phyloP scores from a whole-genome alignment of 2,888 invertebrate species.

The Diadegma fenestrale region DNA sequence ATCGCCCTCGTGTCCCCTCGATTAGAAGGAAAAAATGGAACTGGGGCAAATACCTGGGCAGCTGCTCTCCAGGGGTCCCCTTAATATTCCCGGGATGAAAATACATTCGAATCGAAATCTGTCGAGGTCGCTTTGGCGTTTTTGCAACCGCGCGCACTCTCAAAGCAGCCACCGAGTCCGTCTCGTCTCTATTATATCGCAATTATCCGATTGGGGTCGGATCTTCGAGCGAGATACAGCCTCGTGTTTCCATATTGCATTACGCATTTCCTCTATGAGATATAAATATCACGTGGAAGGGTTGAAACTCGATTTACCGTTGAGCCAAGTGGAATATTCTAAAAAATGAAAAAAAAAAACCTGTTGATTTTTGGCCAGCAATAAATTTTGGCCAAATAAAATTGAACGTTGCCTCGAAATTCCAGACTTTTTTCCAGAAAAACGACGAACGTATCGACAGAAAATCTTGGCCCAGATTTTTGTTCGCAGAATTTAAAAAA shows the following conservation, averaged over 20 bases:
- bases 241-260: not conserved
- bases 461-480: not conserved
- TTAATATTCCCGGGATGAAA: conserved; percentile 43
- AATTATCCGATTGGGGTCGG: conserved; percentile 72
- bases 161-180: conserved; percentile 56
- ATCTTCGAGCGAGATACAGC: conserved; percentile 29
- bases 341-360: conserved; percentile 34
- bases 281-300: conserved; percentile 28
- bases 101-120: conserved; percentile 46
- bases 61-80: conserved; percentile 76
- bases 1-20: conserved; percentile 51
- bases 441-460: not conserved
- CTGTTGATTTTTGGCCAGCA: not conserved
- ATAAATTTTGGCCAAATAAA: conserved; percentile 13
- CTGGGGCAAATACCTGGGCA: conserved; percentile 78
- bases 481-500: not conserved
- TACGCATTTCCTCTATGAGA: not conserved
- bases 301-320: conserved; percentile 2
- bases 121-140: conserved; percentile 73
- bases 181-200: conserved; percentile 74
- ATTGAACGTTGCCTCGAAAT: conserved; percentile 1
- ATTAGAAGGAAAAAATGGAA: conserved; percentile 60
- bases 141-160: conserved; percentile 69
- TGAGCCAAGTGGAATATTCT: conserved; percentile 15
- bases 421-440: not conserved